These are phyloP conservation scores for Muntiacus reevesi DNA, from an alignment of 2,113 vertebrate genomes.

Conservation along the genomic window DNA sequence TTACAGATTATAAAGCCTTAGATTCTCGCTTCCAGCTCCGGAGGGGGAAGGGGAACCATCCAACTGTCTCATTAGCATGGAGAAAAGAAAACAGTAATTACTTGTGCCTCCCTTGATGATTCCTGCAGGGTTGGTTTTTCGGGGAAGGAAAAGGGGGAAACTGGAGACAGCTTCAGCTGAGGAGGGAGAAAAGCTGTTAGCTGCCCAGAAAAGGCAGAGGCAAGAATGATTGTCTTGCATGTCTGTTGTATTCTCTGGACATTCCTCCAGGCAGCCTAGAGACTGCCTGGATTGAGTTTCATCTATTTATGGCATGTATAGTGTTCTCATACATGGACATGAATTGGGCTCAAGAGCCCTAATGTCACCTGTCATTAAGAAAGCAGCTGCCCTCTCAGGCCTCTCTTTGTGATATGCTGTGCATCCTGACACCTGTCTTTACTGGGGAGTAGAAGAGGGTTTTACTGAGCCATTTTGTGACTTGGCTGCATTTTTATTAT, in stretches of 20 bases:
- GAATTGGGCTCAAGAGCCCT: not conserved
- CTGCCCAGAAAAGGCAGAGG: slow-evolving; percentile 35
- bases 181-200: slow-evolving; percentile 47
- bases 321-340: slow-evolving; percentile 21
- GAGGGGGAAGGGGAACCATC: slow-evolving; percentile 50
- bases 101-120: slow-evolving; percentile 68
- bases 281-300: slow-evolving; percentile 57
- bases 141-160: slow-evolving; percentile 38
- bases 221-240: slow-evolving; percentile 33
- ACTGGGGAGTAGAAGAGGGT: not conserved
- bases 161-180: slow-evolving; percentile 21
- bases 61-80: slow-evolving; percentile 72
- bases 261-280: slow-evolving; percentile 51
- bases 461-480: slow-evolving; percentile 51
- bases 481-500: slow-evolving; percentile 47
- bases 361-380: slow-evolving; percentile 5
- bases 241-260: slow-evolving; percentile 29
- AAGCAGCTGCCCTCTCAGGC: not conserved
- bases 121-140: slow-evolving; percentile 50
- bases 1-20: slow-evolving; percentile 57
- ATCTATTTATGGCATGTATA: slow-evolving; percentile 44
- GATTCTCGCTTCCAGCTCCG: not conserved
- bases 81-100: slow-evolving; percentile 76
- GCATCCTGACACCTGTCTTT: slow-evolving; percentile 21
- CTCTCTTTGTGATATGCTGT: not conserved